Evolutionary conservation across 2,888 invertebrate genomes (phyloP).

Genomic region (Dermolepida albohirtum): DNA sequence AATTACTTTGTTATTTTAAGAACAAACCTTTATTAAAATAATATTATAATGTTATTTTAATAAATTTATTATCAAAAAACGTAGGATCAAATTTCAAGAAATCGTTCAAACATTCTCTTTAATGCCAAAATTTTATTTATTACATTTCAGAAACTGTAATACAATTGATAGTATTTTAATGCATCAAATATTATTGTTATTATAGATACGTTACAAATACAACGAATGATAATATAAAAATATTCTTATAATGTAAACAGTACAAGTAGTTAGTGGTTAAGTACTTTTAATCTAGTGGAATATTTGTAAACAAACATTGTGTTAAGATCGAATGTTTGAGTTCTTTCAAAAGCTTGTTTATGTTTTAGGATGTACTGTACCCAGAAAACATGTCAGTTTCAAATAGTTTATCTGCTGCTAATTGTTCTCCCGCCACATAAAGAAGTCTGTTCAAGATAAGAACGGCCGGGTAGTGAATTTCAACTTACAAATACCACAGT

Average conservation of each 20-base stretch:
- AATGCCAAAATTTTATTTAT: too few species aligned
- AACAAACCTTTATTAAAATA: too few species aligned
- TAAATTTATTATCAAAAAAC: too few species aligned
- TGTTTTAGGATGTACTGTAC: constrained; percentile 5
- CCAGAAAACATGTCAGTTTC: constrained; percentile 22
- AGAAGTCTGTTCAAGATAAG: constrained; percentile 36
- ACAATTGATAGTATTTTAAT: too few species aligned
- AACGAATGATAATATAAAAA: too few species aligned
- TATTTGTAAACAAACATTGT: constrained; percentile 21
- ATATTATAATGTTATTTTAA: too few species aligned
- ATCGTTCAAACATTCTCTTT: too few species aligned
- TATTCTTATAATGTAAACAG: not conserved
- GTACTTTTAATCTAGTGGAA: constrained; percentile 9
- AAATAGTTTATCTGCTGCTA: constrained; percentile 33
- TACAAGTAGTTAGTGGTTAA: constrained; percentile 8
- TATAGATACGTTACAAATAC: too few species aligned
- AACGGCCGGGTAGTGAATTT: constrained; percentile 16
- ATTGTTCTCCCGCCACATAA: constrained; percentile 39
- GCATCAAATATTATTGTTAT: too few species aligned
- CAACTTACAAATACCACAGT: constrained; percentile 42
- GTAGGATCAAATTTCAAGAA: too few species aligned
- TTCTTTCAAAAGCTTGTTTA: constrained; percentile 21
- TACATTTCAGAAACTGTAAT: too few species aligned
- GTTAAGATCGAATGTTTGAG: constrained; percentile 14
- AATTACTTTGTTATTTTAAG: too few species aligned